Evolutionary conservation across 2,113 vertebrate genomes (phyloP).

Genomic region (Entomyzon cyanotis): DNA sequence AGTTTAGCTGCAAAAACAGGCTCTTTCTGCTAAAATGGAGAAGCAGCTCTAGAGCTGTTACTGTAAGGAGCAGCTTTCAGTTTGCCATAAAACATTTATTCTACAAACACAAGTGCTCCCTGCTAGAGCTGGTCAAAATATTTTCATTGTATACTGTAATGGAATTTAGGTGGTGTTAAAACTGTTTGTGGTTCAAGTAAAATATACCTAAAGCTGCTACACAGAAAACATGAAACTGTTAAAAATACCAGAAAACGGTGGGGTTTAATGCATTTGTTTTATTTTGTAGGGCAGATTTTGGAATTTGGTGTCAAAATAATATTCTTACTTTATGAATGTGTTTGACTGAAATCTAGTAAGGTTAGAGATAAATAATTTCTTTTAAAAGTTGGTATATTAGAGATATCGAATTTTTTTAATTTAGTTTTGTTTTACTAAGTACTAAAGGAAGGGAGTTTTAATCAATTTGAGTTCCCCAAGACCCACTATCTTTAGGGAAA

Average conservation of each 20-base stretch:
- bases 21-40: background rate
- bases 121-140: background rate
- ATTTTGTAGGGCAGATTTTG: background rate
- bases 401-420: background rate
- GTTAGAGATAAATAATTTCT: background rate
- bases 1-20: background rate
- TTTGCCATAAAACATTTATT: background rate
- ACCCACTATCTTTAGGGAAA: background rate
- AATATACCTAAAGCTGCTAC: background rate
- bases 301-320: background rate
- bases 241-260: background rate
- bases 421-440: background rate
- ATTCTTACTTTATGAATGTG: background rate
- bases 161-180: background rate
- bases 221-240: background rate
- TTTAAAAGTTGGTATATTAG: background rate
- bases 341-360: background rate
- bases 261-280: background rate
- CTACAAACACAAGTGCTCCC: background rate
- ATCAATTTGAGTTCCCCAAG: background rate
- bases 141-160: background rate
- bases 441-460: background rate
- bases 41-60: constrained; percentile 6
- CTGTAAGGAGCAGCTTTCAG: background rate
- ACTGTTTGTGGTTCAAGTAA: background rate